Percentiles rank a stretch among this genome's conserved stretches.
Evolutionary conservation across 1,140 invertebrate genomes (phyloP).

Genomic region (Drosophila athabasca): DNA sequence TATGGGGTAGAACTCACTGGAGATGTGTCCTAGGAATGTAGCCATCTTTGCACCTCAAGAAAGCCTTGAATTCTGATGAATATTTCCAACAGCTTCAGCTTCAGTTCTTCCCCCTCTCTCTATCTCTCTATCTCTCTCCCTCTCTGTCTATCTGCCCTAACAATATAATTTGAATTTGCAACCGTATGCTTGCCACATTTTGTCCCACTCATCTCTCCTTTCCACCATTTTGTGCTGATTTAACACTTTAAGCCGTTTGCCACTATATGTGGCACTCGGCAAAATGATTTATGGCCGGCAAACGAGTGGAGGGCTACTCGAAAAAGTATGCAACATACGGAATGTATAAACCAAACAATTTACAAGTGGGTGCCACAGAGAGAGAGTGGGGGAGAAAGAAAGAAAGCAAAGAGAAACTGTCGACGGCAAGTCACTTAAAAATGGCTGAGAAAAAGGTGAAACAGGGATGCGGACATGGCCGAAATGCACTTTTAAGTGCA

Average conservation of each 20-base stretch:
- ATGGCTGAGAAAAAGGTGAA: conserved; percentile 62
- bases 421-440: conserved; percentile 79
- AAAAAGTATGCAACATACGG: conserved; percentile 72
- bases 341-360: conserved; percentile 18
- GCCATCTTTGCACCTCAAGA: no score
- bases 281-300: conserved; percentile 70
- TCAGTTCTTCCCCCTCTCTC: no score
- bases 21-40: no score
- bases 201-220: conserved; percentile 10
- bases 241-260: conserved; percentile 69
- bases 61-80: no score
- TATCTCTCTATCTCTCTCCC: not conserved
- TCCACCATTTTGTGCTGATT: conserved; percentile 63
- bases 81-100: no score
- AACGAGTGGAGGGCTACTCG: conserved; percentile 39
- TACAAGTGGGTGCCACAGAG: conserved; percentile 17
- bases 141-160: conserved; percentile 19
- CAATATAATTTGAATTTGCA: conserved; percentile 51
- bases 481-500: conserved; percentile 75
- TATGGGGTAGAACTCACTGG: no score
- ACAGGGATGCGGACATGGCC: conserved; percentile 36
- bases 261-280: conserved; percentile 46
- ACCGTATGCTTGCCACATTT: conserved; percentile 33
- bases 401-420: conserved; percentile 33
- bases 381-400: not conserved